A percentile compares a stretch with the other conserved stretches of the same genome.
phyloP scores from a whole-genome alignment of 1,140 invertebrate species.

The Zaprionus tsacasi region DNA sequence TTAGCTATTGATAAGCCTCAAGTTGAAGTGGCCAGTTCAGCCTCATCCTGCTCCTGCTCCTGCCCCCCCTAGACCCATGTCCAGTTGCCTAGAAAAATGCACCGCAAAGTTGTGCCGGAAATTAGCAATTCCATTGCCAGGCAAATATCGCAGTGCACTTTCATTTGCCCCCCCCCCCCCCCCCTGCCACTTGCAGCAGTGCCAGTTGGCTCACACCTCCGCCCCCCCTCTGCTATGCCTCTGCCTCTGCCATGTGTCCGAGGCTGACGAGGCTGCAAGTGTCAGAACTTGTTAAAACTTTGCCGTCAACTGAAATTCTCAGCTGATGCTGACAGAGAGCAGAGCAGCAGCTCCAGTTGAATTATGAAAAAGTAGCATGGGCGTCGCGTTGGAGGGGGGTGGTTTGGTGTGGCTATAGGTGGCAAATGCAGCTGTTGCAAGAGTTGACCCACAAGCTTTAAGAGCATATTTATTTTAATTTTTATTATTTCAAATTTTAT shows the following conservation, averaged over 20 bases:
- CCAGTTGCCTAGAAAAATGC: slow-evolving; percentile 44
- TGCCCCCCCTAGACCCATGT: background rate
- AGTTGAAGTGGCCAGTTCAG: background rate
- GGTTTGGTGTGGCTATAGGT: background rate
- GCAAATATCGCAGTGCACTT: slow-evolving; percentile 53
- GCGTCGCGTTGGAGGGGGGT: background rate
- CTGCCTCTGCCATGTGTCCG: background rate
- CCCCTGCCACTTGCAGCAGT: slow-evolving; percentile 5
- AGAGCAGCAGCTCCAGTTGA: slow-evolving; percentile 44
- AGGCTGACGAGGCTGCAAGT: slow-evolving; percentile 65
- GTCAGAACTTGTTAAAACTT: slow-evolving; percentile 82
- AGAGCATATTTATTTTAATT: too few species aligned
- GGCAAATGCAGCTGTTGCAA: background rate
- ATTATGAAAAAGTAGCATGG: slow-evolving; percentile 52
- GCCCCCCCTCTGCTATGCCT: too few species aligned
- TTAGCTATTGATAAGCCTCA: slow-evolving; percentile 50
- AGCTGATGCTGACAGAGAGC: slow-evolving; percentile 11
- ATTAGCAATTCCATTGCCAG: slow-evolving; percentile 81
- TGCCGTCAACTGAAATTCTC: slow-evolving; percentile 67
- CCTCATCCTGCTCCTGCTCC: background rate
- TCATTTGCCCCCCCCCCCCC: slow-evolving; percentile 9
- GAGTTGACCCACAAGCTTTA: background rate
- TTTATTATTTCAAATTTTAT: too few species aligned
- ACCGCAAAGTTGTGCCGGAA: slow-evolving; percentile 77
- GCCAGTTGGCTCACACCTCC: slow-evolving; percentile 17